phyloP scores from a whole-genome alignment of 2,797 vertebrate species.

The Lagorchestes hirsutus region DNA sequence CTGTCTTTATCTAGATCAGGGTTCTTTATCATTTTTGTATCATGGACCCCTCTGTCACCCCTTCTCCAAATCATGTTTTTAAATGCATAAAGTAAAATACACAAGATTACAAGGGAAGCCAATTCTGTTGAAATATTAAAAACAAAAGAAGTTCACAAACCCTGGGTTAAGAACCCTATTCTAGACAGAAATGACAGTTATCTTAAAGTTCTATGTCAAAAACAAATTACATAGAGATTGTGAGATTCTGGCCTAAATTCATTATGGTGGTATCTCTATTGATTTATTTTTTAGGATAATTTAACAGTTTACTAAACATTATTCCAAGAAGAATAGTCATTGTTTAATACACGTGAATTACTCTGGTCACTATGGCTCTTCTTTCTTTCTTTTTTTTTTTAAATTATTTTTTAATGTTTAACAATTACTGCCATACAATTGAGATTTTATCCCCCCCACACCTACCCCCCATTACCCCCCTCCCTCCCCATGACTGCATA shows the following conservation, averaged over 20 bases:
- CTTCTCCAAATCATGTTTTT: neutral
- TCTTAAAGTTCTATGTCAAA: neutral
- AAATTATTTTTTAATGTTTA: no score
- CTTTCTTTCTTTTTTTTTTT: no score
- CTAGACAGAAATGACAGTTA: neutral
- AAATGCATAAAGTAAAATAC: neutral
- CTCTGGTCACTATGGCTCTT: neutral
- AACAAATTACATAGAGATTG: neutral
- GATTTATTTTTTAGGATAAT: constrained; percentile 33
- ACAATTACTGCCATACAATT: no score
- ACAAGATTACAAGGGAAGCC: neutral
- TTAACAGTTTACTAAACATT: neutral
- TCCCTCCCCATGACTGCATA: no score
- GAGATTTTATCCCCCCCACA: no score
- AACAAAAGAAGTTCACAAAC: neutral
- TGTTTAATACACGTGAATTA: neutral
- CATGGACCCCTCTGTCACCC: neutral
- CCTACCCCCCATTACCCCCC: no score
- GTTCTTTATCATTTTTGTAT: neutral
- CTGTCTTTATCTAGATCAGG: neutral
- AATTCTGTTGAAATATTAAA: neutral
- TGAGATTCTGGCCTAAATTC: neutral
- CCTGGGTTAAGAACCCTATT: neutral
- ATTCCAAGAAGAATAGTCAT: constrained; percentile 5
- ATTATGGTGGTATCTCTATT: neutral